phyloP scores from a whole-genome alignment of 2,113 vertebrate genomes.

The Mustela nigripes region DNA sequence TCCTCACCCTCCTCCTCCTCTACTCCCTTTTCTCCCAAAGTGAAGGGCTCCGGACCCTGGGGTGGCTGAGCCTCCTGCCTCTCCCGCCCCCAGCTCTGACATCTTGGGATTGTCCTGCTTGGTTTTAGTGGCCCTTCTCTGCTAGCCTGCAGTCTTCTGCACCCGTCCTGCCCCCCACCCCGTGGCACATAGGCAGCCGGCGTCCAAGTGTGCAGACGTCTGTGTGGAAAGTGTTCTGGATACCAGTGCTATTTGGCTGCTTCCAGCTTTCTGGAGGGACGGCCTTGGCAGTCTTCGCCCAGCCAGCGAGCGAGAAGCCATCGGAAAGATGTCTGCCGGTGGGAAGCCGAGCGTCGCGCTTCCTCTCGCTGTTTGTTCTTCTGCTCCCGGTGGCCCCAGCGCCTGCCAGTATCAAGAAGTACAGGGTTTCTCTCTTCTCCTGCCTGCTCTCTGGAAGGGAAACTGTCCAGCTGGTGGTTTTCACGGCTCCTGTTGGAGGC shows the following conservation, averaged over 20 bases:
- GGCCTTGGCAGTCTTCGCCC: background rate
- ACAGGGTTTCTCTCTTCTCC: background rate
- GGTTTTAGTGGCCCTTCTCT: background rate
- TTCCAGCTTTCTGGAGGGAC: background rate
- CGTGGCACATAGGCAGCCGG: no score
- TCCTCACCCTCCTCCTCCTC: background rate
- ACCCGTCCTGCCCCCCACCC: background rate
- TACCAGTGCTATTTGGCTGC: background rate
- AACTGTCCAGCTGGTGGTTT: background rate
- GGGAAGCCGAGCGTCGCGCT: accelerated
- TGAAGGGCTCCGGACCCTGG: background rate
- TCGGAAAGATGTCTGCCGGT: no score
- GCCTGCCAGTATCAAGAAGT: background rate
- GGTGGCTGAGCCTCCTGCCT: background rate
- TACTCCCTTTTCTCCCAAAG: background rate
- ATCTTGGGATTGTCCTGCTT: background rate
- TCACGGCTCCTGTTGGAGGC: background rate
- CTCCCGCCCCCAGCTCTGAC: background rate
- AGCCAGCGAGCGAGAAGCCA: background rate
- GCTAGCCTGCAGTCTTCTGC: background rate
- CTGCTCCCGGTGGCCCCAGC: background rate
- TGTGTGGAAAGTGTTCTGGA: background rate
- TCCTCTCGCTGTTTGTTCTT: background rate
- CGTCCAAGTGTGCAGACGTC: no score
- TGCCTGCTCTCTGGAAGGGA: background rate